Evolutionary conservation across 1,140 invertebrate genomes (phyloP).

Genomic region (Andricus grossulariae): DNA sequence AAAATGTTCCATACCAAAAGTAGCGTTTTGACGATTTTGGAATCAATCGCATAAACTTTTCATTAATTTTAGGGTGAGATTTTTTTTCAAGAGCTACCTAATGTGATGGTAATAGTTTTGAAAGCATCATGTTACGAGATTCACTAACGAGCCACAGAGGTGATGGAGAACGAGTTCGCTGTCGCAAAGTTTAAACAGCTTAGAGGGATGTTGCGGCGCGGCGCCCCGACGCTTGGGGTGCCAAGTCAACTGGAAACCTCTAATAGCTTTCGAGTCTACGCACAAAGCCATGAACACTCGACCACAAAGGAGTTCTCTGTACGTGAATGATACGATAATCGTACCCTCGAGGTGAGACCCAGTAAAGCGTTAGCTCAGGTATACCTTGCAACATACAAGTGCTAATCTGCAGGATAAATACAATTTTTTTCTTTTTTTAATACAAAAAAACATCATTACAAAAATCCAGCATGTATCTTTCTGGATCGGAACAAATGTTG

Average conservation of each 20-base stretch:
- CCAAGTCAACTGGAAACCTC: constrained; percentile 71
- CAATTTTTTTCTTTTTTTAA: background rate
- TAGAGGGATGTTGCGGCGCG: constrained; percentile 67
- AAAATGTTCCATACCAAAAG: too few relatives aligned
- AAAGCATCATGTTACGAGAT: constrained; percentile 19
- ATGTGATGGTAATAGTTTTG: constrained; percentile 11
- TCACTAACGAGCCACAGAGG: constrained; percentile 61
- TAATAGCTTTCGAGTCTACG: constrained; percentile 62
- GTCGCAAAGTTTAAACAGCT: constrained; percentile 70
- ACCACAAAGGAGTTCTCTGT: constrained; percentile 24
- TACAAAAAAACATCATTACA: background rate
- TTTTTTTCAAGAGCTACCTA: background rate
- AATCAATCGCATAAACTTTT: too few relatives aligned
- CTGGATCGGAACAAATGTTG: background rate
- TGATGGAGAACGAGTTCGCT: constrained; percentile 60
- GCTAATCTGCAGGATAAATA: background rate
- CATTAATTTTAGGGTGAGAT: too few relatives aligned
- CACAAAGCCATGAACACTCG: constrained; percentile 32
- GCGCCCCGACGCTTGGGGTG: constrained; percentile 56
- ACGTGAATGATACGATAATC: constrained; percentile 28
- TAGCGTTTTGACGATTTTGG: too few relatives aligned
- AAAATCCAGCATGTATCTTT: too few relatives aligned
- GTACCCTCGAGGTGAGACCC: constrained; percentile 15
- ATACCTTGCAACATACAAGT: background rate
- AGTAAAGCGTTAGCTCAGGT: background rate